Base-by-base conservation (phyloP, 2,888 invertebrate species). In the Acanthococcus lagerstroemiae region DNA sequence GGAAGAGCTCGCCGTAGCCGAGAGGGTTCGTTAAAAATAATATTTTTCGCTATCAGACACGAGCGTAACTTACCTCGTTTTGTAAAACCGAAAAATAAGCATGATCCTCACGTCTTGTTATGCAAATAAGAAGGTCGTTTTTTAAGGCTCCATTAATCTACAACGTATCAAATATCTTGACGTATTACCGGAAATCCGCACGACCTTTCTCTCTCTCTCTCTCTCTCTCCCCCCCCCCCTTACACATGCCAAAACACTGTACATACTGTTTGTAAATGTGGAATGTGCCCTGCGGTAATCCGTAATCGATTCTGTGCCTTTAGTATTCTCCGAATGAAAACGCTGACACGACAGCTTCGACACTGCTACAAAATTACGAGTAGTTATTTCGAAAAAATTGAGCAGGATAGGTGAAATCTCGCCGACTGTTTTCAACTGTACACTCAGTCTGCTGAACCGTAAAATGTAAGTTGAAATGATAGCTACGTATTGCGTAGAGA, bases 101-200 rank as follows among this genome's bases (percentile, higher is more conserved):
- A 45, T 45, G 46, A 45, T 45, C 19, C 19, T 45, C 46, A 45
- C 46, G 46, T 45, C 46, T 45, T 45, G 46, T 45, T 45, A 45
- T 45, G 46, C 46, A 45, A 45, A 45, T 45, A 45, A 6, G 19
- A 45, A 45, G 46, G 15, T 45, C 46, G 15, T 45, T 45, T 45
- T 45, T 45, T 45, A 45, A 45, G 46, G 46, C 46, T 45, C 46
- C 46, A 45, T 45, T 45, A 45, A 45, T 45, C 46, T 45, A 45
- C 46, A 45, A 45, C 46, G 46, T 45, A 45, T 45, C 46, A 45
- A 4, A 45, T 45, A 45, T 45, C 46, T 45, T 45, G 46, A 45
- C 46, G 15, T 45, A 45, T 45, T 45, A 45, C 46, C 46, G 46
- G 46, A 45, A 45, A 19, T 45, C 15, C 19, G 6, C 4, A 19